Base-by-base conservation (phyloP, 2,888 invertebrate species). In the Leptopilina syphax region DNA sequence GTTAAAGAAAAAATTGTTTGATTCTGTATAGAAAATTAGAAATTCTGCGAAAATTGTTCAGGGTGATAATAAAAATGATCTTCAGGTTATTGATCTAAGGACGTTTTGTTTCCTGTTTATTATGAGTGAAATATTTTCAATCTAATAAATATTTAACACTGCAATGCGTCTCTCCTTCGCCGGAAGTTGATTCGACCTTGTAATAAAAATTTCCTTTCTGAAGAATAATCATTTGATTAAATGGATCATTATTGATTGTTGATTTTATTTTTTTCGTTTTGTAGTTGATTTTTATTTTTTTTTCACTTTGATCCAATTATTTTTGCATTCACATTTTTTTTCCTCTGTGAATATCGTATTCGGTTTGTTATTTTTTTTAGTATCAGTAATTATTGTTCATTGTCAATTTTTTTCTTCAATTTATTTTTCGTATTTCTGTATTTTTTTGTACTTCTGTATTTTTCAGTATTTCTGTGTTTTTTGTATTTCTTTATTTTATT, bases 101-200 rank as follows among this genome's bases (percentile, higher is more conserved):
- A 54, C 3, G 63, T 8, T 8, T 63, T 3, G 24, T 24, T 70
- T 7, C 10, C 13, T 54, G 13, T 27, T 70, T 70, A 27, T 54
- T 54, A 6, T 34, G 34, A 70, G 24, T 54, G 13, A 27, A 13
- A 13, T 27, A 24, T 54, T 70, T 9, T 13, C 24, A 44, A 12
- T 54, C 50, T 54, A 54, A 70, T 70, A 9, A 27, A 70, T 54
- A 70, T 70, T 50, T 50, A 54, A 7, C 13, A 54, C 70, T 70
- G 70, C 70, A 70, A 12, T 70, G 70, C 70, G 70, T 50, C 70
- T 50, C 70, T 54, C 10, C 70, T 70, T 70, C 70, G 27, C 50
- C 34, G 70, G 34, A 54, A 70, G n/a, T 34, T 4, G 27, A 13
- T 13, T 70, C 70, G 54, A 54, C 70, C 70, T 70, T 70, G 54